Evolutionary conservation across 2,888 invertebrate species (phyloP), one percentile per base, ranked within the genome.

Genomic region (Tetragonisca angustula): DNA sequence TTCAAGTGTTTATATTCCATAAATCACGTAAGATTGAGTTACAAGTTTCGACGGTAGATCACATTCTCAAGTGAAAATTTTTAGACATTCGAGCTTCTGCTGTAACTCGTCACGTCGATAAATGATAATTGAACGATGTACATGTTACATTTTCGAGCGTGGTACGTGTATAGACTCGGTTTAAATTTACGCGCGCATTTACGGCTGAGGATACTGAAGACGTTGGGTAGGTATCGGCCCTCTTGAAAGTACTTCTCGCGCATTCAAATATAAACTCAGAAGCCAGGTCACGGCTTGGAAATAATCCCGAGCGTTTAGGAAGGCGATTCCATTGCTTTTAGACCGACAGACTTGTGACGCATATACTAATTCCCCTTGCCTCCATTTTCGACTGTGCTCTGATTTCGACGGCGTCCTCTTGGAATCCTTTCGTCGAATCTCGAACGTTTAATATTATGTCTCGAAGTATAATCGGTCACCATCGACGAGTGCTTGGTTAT

Each of bases 251-350:
- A 74, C 76, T 77, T 70, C 84, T 79, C 84, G 71, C 69, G 88
- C 83, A 86, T 81, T 86, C 86, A 75, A 89, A 88, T 91, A 91
- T 87, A 87, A 89, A 88, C 84, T 76, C 49, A 77, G 85, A 82
- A 89, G 90, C 86, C 91, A 92, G 91, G 92, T 90, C 92, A 90
- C 80, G 79, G 82, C 87, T 86, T 91, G 88, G 91, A 92, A 92
- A 92, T 92, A 92, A 92, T 91, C 89, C 79, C 75, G 83, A 81
- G 87, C 88, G 84, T 91, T 91, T 87, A 76, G 87, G 85, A 82
- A 88, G 87, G 83, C 83, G 73, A 85, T 65, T 27, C 82, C 86
- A 79, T 87, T 83, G 88, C 84, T 84, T 83, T 87, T 84, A 83
- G 83, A 83, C 62, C 76, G 82, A 83, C 85, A 85, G 52, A 36